These are phyloP conservation scores for Rhagium mordax DNA, from an alignment of 2,888 invertebrate genomes.

Conservation along the genomic window DNA sequence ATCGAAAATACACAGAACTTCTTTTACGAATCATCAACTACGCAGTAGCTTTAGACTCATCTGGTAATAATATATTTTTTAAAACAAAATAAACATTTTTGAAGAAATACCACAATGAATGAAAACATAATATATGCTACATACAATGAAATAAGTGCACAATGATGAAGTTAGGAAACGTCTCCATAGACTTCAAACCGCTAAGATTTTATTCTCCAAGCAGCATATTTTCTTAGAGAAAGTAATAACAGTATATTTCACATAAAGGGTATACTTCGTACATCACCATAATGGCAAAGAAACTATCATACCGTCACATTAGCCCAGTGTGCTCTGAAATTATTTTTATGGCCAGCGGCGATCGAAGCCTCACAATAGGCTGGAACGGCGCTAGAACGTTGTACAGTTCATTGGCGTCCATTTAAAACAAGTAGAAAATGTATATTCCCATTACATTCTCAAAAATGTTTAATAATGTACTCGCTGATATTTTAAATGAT, in stretches of 20 bases:
- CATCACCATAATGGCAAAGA: slow-evolving; percentile 12
- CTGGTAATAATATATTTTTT: no score
- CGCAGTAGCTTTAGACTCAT: no score
- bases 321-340: slow-evolving; percentile 46
- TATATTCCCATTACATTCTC: no score
- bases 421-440: no score
- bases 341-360: slow-evolving; percentile 48
- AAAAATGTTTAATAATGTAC: no score
- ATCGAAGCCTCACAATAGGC: slow-evolving; percentile 34
- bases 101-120: neutral
- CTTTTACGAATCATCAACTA: no score
- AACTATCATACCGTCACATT: slow-evolving; percentile 36
- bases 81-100: no score
- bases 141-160: neutral
- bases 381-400: neutral
- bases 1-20: no score
- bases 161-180: neutral
- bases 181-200: neutral
- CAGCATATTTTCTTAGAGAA: neutral
- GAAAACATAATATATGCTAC: neutral
- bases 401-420: neutral
- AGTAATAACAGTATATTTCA: slow-evolving; percentile 15
- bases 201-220: neutral
- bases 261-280: slow-evolving; percentile 16
- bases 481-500: no score